phyloP scores from a whole-genome alignment of 2,113 vertebrate species.

The Romanogobio albipinnatus region DNA sequence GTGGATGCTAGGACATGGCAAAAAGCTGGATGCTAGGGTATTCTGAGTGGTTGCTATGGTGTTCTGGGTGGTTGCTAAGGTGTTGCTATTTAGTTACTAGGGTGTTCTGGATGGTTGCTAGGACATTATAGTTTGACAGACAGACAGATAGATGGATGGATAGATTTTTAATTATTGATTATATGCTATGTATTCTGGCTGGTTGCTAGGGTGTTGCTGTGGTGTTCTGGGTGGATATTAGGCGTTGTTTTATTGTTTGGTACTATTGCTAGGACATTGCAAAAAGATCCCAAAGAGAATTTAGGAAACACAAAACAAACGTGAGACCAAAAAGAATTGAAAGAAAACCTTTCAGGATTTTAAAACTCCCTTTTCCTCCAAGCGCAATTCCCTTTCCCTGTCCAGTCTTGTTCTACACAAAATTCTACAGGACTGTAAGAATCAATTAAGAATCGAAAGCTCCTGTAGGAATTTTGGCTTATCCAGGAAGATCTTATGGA shows the following conservation, averaged over 20 bases:
- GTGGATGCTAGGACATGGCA: no score
- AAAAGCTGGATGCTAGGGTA: no score
- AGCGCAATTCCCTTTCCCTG: not conserved
- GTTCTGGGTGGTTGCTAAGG: no score
- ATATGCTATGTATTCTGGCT: no score
- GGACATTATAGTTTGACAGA: not conserved
- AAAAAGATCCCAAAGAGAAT: no score
- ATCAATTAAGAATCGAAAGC: not conserved
- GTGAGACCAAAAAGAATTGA: no score
- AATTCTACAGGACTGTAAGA: not conserved
- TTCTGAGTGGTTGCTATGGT: no score
- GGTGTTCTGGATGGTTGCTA: no score
- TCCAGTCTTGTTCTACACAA: not conserved
- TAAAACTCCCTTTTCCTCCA: not conserved
- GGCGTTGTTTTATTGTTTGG: not conserved
- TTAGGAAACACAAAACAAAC: no score
- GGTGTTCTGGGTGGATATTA: not conserved
- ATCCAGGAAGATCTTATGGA: not conserved
- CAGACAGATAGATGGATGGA: not conserved
- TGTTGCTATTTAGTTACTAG: no score
- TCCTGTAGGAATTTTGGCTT: not conserved
- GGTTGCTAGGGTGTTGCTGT: not conserved
- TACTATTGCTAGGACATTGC: not conserved
- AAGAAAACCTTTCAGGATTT: no score
- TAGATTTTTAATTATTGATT: not conserved